A percentile compares a stretch with the other conserved stretches of the same genome.
Conservation (phyloP, 2,888 invertebrate species). For the Acanthopleura granulata region DNA sequence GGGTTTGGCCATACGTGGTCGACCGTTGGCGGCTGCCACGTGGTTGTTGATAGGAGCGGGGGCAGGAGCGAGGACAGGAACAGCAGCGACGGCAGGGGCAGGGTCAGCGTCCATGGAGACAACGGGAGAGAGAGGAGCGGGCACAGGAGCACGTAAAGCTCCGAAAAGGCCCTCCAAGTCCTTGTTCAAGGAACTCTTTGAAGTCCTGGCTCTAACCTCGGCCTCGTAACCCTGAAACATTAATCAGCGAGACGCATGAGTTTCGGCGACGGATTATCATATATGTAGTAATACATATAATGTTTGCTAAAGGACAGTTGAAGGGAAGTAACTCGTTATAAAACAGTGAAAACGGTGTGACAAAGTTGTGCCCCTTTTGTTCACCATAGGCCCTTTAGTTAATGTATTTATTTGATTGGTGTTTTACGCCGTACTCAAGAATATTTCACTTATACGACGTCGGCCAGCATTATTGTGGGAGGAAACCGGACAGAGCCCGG, state of each 20-base stretch:
- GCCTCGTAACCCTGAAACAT: slow-evolving; percentile 30
- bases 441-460: too few species aligned
- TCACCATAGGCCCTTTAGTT: not conserved
- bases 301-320: too few species aligned
- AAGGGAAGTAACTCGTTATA: too few species aligned
- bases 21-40: not conserved
- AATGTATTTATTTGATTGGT: too few species aligned
- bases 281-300: too few species aligned
- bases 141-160: slow-evolving; percentile 17
- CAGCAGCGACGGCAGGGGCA: not conserved
- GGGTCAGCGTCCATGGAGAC: not conserved
- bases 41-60: not conserved
- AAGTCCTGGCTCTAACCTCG: slow-evolving; percentile 26
- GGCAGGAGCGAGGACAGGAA: not conserved
- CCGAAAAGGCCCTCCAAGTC: slow-evolving; percentile 31
- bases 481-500: too few species aligned
- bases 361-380: too few species aligned
- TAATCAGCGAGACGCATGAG: not conserved
- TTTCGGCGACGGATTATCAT: not conserved
- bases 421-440: too few species aligned
- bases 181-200: slow-evolving; percentile 13
- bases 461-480: too few species aligned
- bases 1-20: not conserved
- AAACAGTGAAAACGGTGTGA: too few species aligned
- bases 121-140: not conserved